A percentile compares a stretch with the other conserved stretches of the same genome.
phyloP scores from a whole-genome alignment of 2,888 invertebrate species.

The Drosophila subquinaria region DNA sequence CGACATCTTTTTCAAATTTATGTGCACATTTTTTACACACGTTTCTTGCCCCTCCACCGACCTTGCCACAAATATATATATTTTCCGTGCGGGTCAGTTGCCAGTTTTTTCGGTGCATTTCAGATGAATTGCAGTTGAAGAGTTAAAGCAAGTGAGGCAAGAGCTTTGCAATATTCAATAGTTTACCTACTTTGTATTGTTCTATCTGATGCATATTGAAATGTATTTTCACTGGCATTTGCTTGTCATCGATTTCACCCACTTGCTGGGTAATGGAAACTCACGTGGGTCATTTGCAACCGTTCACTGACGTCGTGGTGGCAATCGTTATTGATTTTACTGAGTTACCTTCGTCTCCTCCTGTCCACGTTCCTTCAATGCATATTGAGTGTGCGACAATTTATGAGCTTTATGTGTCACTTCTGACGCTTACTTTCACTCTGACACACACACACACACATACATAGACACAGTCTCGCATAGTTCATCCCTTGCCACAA shows the following conservation, averaged over 20 bases:
- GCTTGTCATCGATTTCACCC: slow-evolving; percentile 57
- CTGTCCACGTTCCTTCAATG: slow-evolving; percentile 24
- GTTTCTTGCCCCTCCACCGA: slow-evolving; percentile 16
- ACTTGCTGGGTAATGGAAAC: slow-evolving; percentile 8
- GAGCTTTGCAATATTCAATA: slow-evolving; percentile 1
- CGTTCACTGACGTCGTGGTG: slow-evolving; percentile 47
- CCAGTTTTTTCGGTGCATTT: slow-evolving; percentile 34
- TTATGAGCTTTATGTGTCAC: slow-evolving; percentile 80
- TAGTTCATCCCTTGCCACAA: slow-evolving; percentile 28
- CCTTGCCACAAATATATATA: neutral
- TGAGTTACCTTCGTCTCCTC: slow-evolving; percentile 7
- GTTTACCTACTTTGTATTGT: neutral
- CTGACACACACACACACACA: slow-evolving; percentile 25
- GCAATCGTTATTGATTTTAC: slow-evolving; percentile 74
- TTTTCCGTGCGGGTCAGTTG: slow-evolving; percentile 22
- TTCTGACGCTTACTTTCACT: slow-evolving; percentile 77
- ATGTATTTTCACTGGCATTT: slow-evolving; percentile 6
- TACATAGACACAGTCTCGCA: slow-evolving; percentile 49
- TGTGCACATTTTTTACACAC: slow-evolving; percentile 52
- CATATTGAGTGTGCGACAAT: slow-evolving; percentile 74
- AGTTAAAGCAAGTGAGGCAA: slow-evolving; percentile 9
- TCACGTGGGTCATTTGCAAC: slow-evolving; percentile 40
- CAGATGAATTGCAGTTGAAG: slow-evolving; percentile 42
- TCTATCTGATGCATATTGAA: slow-evolving; percentile 34
- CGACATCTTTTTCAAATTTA: slow-evolving; percentile 54